phyloP scores from a whole-genome alignment of 2,113 vertebrate species.

The Carassius gibelio region DNA sequence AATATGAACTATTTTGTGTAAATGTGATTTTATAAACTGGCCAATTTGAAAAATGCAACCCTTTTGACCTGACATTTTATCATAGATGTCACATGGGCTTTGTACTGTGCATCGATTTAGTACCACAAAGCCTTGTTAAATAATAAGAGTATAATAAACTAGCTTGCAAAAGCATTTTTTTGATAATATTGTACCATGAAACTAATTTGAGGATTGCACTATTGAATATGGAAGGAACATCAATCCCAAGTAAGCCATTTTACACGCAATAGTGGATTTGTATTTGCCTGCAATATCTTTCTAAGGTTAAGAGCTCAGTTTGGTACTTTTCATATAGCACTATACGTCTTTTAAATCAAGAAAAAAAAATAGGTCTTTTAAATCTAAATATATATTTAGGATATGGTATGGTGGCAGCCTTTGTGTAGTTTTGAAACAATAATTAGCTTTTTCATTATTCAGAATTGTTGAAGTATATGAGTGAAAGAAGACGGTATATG shows the following conservation, averaged over 20 bases:
- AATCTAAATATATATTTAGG: not conserved
- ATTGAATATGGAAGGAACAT: not conserved
- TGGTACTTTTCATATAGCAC: slow-evolving; percentile 10
- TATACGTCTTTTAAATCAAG: not conserved
- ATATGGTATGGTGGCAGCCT: slow-evolving; percentile 8
- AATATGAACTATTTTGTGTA: not conserved
- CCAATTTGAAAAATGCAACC: not conserved
- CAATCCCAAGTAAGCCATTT: not conserved
- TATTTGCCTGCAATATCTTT: not conserved
- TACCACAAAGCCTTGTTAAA: not conserved
- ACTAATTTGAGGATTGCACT: not conserved
- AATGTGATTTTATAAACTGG: not conserved
- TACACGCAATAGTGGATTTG: slow-evolving; percentile 1
- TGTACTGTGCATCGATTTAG: not conserved
- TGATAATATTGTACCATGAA: not conserved
- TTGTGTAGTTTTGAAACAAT: not conserved
- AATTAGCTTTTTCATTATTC: not conserved
- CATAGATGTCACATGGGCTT: not conserved
- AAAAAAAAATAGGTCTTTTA: not conserved
- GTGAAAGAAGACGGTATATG: not conserved
- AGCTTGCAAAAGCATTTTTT: not conserved
- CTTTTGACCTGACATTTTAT: not conserved
- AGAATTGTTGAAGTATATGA: too few relatives aligned
- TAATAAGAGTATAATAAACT: not conserved
- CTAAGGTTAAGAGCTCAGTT: slow-evolving; percentile 9